phyloP scores from a whole-genome alignment of 2,797 vertebrate genomes.

The Prionace glauca region DNA sequence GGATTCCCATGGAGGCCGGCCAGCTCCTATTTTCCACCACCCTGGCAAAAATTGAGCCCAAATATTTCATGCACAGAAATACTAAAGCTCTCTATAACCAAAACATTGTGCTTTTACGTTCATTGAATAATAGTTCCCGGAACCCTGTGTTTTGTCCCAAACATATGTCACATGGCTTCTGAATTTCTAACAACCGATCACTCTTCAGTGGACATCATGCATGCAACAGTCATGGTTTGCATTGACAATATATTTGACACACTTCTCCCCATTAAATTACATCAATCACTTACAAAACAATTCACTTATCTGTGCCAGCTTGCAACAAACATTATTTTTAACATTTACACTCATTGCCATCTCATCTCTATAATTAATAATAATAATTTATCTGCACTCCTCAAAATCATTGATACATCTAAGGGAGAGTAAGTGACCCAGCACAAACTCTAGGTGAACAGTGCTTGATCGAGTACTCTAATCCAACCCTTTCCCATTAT shows the following conservation, averaged over 20 bases:
- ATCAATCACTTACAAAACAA: background rate
- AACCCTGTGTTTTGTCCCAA: background rate
- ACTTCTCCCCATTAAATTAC: background rate
- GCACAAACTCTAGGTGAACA: background rate
- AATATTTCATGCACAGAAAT: background rate
- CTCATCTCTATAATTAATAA: background rate
- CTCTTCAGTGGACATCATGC: background rate
- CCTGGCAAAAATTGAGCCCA: background rate
- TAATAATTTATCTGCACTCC: background rate
- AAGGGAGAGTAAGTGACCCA: background rate
- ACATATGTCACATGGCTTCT: background rate
- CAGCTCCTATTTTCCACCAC: too few relatives aligned
- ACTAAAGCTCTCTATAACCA: background rate
- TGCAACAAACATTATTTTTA: background rate
- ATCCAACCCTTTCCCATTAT: background rate
- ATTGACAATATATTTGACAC: too few relatives aligned
- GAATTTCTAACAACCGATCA: background rate
- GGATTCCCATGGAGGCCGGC: too few relatives aligned
- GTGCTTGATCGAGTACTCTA: background rate
- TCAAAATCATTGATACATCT: background rate
- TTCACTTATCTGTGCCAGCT: background rate
- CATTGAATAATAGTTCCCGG: background rate
- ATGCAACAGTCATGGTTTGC: too few relatives aligned
- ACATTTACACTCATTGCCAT: background rate
- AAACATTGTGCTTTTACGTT: background rate